A percentile compares a stretch with the other conserved stretches of the same genome.
Evolutionary conservation across 2,113 vertebrate genomes (phyloP).

Genomic region (Poeciliopsis occidentalis): DNA sequence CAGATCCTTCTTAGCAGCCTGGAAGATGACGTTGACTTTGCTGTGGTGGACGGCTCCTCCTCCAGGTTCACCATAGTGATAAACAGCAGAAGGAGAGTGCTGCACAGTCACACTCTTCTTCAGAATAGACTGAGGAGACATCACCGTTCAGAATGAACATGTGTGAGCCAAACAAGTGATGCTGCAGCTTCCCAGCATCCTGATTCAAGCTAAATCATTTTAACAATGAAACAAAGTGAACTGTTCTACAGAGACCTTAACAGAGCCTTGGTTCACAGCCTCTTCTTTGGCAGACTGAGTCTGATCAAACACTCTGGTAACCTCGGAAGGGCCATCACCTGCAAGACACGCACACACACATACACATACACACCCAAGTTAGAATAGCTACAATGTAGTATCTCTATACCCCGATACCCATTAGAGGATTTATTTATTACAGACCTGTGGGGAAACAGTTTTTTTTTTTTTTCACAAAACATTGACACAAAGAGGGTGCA

Average conservation of each 20-base stretch:
- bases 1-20: constrained; percentile 92
- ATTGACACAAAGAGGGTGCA: too few relatives aligned
- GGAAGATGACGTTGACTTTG: constrained; percentile 84
- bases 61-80: constrained; percentile 78
- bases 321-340: constrained; percentile 70
- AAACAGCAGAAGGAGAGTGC: constrained; percentile 83
- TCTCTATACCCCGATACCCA: not conserved
- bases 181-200: not conserved
- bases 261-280: constrained; percentile 28
- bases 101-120: constrained; percentile 87
- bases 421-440: not conserved
- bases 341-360: constrained; percentile 22
- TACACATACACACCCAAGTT: not conserved
- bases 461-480: too few relatives aligned
- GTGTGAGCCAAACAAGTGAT: not conserved
- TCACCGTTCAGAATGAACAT: not conserved
- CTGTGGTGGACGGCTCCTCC: constrained; percentile 69
- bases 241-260: constrained; percentile 50
- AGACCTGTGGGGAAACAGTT: too few relatives aligned
- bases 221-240: not conserved
- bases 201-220: not conserved
- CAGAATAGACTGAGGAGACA: constrained; percentile 78
- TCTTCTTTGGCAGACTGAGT: constrained; percentile 73
- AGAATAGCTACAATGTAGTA: not conserved
- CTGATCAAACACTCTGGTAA: constrained; percentile 76